phyloP scores from a whole-genome alignment of 2,797 vertebrate species.

The Lagorchestes hirsutus region DNA sequence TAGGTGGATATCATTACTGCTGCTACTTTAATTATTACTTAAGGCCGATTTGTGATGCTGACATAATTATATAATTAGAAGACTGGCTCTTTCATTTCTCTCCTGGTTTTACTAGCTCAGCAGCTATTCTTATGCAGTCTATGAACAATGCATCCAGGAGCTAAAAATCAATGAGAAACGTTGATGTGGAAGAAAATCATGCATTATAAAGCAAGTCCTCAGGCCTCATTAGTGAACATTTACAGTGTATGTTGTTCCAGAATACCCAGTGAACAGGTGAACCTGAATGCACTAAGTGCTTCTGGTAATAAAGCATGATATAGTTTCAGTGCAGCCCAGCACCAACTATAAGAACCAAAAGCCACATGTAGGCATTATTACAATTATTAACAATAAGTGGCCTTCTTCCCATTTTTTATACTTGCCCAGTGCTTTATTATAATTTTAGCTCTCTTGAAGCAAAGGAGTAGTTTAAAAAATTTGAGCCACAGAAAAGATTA shows the following conservation, averaged over 20 bases:
- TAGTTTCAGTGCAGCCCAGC: background rate
- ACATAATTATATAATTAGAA: slow-evolving; percentile 59
- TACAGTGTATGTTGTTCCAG: slow-evolving; percentile 22
- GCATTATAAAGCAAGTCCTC: slow-evolving; percentile 36
- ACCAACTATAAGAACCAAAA: slow-evolving; percentile 20
- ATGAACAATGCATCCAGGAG: slow-evolving; percentile 8
- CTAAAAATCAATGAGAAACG: slow-evolving; percentile 46
- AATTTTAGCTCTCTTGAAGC: slow-evolving; percentile 12
- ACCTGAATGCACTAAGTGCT: slow-evolving; percentile 14
- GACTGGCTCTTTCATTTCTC: slow-evolving; percentile 41
- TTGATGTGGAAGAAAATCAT: slow-evolving; percentile 22
- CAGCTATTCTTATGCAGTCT: slow-evolving; percentile 12
- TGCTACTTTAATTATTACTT: slow-evolving; percentile 49
- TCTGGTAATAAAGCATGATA: slow-evolving; percentile 33
- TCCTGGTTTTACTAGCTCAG: slow-evolving; percentile 48
- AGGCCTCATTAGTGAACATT: slow-evolving; percentile 17
- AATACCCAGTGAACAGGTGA: slow-evolving; percentile 26
- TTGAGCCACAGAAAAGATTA: background rate
- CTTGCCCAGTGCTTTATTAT: slow-evolving; percentile 21
- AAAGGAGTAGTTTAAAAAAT: background rate
- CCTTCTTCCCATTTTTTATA: slow-evolving; percentile 12
- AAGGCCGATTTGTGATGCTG: slow-evolving; percentile 31
- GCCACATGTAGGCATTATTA: slow-evolving; percentile 3
- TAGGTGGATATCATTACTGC: slow-evolving; percentile 27
- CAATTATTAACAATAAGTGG: background rate